A percentile compares a stretch with the other conserved stretches of the same genome.
These are phyloP conservation scores for Zaprionus camerounensis DNA, from an alignment of 1,140 invertebrate species.

Conservation along the genomic window DNA sequence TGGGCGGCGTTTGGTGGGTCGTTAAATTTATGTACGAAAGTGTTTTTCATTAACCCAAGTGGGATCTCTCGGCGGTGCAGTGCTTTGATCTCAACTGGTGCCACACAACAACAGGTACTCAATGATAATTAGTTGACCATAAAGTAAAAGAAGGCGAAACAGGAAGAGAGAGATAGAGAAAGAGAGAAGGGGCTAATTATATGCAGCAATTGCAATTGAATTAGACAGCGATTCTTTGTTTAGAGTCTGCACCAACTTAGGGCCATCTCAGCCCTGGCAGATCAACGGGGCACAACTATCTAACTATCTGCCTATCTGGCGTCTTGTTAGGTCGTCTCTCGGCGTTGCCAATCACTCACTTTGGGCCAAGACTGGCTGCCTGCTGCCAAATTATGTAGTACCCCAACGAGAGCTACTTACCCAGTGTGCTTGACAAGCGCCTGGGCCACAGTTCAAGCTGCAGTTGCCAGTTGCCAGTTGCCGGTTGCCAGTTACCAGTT, in stretches of 20 bases:
- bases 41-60: conserved; percentile 52
- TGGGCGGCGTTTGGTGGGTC: conserved; percentile 50
- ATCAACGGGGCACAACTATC: neutral
- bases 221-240: conserved; percentile 1
- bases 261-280: neutral
- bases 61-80: conserved; percentile 9
- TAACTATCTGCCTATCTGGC: neutral
- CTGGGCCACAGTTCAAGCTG: conserved; percentile 53
- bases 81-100: conserved; percentile 52
- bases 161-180: neutral
- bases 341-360: conserved; percentile 45
- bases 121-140: conserved; percentile 36
- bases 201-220: neutral
- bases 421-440: conserved; percentile 26
- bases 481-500: too few relatives aligned
- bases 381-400: conserved; percentile 72
- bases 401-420: conserved; percentile 24
- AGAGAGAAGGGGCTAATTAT: neutral
- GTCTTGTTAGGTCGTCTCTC: conserved; percentile 35
- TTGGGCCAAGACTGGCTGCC: conserved; percentile 14
- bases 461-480: conserved; percentile 7
- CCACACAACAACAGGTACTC: conserved; percentile 20
- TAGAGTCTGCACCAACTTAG: neutral
- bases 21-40: conserved; percentile 65
- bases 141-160: neutral